Conservation (phyloP, 2,888 invertebrate genomes). For the Conistra vaccinii region DNA sequence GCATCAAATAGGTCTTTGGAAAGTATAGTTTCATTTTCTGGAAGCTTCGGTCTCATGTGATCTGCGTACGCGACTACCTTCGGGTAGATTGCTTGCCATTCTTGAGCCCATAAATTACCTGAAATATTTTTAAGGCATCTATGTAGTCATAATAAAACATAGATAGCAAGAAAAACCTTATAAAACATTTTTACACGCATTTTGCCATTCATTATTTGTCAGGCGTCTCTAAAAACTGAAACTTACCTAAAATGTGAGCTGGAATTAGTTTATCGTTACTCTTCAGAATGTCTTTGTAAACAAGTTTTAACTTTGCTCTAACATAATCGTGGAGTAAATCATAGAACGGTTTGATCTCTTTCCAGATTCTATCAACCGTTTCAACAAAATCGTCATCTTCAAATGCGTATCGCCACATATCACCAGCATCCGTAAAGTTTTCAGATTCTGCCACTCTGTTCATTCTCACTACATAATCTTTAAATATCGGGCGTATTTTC, state of each 20-base stretch:
- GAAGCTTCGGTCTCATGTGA: constrained; percentile 88
- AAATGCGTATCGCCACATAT: constrained; percentile 87
- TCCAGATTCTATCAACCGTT: constrained; percentile 89
- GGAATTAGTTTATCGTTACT: constrained; percentile 91
- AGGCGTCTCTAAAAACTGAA: constrained; percentile 22
- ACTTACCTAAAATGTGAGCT: constrained; percentile 92
- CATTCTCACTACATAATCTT: constrained; percentile 91
- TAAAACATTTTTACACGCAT: not conserved
- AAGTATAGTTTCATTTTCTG: constrained; percentile 82
- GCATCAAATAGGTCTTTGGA: constrained; percentile 90
- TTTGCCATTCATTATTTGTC: constrained; percentile 23
- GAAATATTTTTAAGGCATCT: constrained; percentile 32
- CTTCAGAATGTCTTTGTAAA: constrained; percentile 87
- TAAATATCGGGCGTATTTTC: constrained; percentile 91
- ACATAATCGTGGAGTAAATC: constrained; percentile 92
- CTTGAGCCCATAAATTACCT: constrained; percentile 93
- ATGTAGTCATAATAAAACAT: too few relatives aligned
- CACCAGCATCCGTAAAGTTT: constrained; percentile 86
- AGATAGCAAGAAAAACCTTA: not conserved
- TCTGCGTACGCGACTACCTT: constrained; percentile 88
- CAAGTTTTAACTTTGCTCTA: constrained; percentile 87
- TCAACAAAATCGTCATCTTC: constrained; percentile 83
- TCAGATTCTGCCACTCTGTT: constrained; percentile 91
- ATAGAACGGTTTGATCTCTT: constrained; percentile 92
- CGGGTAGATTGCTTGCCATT: constrained; percentile 89